A percentile compares a stretch with the other conserved stretches of the same genome.
Conservation (phyloP, 2,797 vertebrate species). For the Australoheros facetus region DNA sequence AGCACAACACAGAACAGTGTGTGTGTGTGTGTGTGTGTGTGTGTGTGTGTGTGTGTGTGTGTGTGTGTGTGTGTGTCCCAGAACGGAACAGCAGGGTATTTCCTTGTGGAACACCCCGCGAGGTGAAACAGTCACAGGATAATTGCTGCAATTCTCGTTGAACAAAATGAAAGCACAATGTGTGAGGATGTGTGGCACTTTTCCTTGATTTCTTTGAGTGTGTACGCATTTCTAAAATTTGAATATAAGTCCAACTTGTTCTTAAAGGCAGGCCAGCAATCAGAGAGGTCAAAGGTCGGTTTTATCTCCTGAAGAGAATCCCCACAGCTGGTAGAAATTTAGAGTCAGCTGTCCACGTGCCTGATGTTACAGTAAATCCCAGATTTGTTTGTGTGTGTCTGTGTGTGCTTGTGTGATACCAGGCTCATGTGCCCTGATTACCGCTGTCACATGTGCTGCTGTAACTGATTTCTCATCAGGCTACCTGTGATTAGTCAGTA, state of each 20-base stretch:
- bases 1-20: slow-evolving; percentile 36
- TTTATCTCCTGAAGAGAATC: neutral
- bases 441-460: slow-evolving; percentile 39
- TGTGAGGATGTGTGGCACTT: slow-evolving; percentile 39
- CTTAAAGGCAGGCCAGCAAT: neutral
- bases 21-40: neutral
- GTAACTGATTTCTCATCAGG: slow-evolving; percentile 33
- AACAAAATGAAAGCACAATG: slow-evolving; percentile 20
- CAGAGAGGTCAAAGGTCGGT: slow-evolving; percentile 28
- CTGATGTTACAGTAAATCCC: slow-evolving; percentile 28
- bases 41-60: neutral
- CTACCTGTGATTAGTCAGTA: slow-evolving; percentile 53
- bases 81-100: slow-evolving; percentile 63
- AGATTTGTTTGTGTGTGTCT: slow-evolving; percentile 2
- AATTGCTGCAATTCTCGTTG: slow-evolving; percentile 43
- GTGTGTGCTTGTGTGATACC: neutral
- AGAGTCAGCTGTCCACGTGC: neutral
- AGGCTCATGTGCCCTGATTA: slow-evolving; percentile 24
- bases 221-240: neutral
- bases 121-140: slow-evolving; percentile 61
- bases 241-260: neutral
- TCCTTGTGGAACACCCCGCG: slow-evolving; percentile 68
- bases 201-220: neutral
- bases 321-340: neutral
- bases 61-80: slow-evolving; percentile 43